phyloP scores from a whole-genome alignment of 1,140 invertebrate species.

The Physella acuta region DNA sequence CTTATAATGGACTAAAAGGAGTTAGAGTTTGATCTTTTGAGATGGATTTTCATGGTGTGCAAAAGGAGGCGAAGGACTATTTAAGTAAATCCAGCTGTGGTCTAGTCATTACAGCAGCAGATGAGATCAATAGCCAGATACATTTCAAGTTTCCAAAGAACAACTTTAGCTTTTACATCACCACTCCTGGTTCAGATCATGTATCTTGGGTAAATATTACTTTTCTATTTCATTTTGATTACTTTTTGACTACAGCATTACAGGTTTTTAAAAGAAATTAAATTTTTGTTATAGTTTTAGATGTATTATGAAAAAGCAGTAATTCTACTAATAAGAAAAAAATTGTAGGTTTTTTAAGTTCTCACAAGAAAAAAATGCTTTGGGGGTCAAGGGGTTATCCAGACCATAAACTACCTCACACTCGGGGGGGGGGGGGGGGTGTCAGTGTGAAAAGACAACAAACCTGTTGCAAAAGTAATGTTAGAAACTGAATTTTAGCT shows the following conservation, averaged over 20 bases:
- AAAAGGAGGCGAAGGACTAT: not conserved
- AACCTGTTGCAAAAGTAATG: too few species aligned
- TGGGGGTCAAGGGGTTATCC: too few species aligned
- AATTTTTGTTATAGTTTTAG: not conserved
- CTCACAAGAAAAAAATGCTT: too few species aligned
- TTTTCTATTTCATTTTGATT: not conserved
- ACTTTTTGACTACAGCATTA: not conserved
- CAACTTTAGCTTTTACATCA: not conserved
- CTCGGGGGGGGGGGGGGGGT: too few species aligned
- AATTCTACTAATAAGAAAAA: too few species aligned
- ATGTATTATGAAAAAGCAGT: too few species aligned
- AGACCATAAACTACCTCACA: too few species aligned
- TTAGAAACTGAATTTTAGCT: too few species aligned
- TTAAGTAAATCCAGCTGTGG: not conserved
- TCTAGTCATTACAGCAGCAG: not conserved
- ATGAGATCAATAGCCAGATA: not conserved
- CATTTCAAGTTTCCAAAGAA: not conserved
- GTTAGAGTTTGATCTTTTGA: too few species aligned
- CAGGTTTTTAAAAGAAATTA: not conserved
- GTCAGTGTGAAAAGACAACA: too few species aligned
- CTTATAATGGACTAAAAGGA: too few species aligned
- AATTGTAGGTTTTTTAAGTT: too few species aligned
- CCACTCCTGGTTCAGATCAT: not conserved
- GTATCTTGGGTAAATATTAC: slow-evolving; percentile 2
- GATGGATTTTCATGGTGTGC: slow-evolving; percentile 6